These are phyloP conservation scores for Drosophila borborema DNA, from an alignment of 2,888 invertebrate genomes.

Conservation along the genomic window DNA sequence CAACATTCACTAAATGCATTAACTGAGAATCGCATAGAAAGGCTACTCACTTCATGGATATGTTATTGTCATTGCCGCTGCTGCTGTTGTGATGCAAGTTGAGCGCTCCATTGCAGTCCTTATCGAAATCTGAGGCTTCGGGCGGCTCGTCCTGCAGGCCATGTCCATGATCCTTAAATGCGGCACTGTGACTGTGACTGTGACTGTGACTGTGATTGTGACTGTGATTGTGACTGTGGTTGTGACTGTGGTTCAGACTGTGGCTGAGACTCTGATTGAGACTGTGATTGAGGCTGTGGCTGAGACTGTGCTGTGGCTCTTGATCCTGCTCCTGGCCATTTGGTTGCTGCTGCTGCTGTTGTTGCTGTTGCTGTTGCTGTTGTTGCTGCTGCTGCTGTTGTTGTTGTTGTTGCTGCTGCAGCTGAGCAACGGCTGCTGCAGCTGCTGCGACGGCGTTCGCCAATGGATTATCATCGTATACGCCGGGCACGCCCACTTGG, in stretches of 20 bases:
- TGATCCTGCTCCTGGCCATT: slow-evolving; percentile 37
- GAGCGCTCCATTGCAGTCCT: slow-evolving; percentile 81
- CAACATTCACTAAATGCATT: not conserved
- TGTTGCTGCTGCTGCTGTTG: slow-evolving; percentile 60
- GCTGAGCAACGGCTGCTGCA: slow-evolving; percentile 60
- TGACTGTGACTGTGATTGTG: slow-evolving; percentile 37
- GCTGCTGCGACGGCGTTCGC: slow-evolving; percentile 67
- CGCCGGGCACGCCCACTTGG: slow-evolving; percentile 31
- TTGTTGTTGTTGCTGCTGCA: slow-evolving; percentile 58
- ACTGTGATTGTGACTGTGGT: slow-evolving; percentile 32
- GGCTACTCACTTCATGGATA: slow-evolving; percentile 81
- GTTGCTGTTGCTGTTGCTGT: slow-evolving; percentile 46
- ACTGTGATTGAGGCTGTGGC: slow-evolving; percentile 26
- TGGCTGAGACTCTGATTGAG: slow-evolving; percentile 29
- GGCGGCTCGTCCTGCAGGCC: slow-evolving; percentile 63
- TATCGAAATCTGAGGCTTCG: slow-evolving; percentile 66
- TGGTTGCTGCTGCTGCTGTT: slow-evolving; percentile 34
- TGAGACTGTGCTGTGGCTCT: slow-evolving; percentile 7
- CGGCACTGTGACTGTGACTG: slow-evolving; percentile 39
- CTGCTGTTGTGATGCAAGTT: slow-evolving; percentile 73
- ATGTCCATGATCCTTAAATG: slow-evolving; percentile 52
- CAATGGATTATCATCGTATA: slow-evolving; percentile 67
- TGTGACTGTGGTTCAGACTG: slow-evolving; percentile 36
- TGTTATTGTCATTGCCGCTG: slow-evolving; percentile 73
- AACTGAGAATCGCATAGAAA: not conserved